Conservation (phyloP, 2,113 vertebrate genomes). For the Tringa solitaria region DNA sequence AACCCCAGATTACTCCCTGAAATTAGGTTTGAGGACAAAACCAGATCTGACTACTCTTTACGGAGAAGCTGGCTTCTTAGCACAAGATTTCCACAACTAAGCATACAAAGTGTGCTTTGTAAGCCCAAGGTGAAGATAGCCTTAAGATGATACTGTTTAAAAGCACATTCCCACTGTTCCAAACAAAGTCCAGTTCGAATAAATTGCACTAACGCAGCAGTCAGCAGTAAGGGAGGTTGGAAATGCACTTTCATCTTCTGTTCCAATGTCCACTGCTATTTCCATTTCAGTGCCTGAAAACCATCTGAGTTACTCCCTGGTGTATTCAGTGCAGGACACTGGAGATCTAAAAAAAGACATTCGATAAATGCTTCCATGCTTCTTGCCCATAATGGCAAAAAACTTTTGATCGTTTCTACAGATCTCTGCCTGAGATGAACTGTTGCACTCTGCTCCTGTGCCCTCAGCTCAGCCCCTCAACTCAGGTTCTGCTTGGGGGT, state of each 20-base stretch:
- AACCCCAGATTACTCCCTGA: constrained; percentile 1
- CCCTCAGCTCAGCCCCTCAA: not conserved
- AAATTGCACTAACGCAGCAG: not conserved
- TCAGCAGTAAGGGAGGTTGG: not conserved
- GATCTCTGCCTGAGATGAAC: not conserved
- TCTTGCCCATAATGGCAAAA: not conserved
- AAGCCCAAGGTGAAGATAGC: not conserved
- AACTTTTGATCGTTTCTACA: not conserved
- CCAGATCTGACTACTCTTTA: not conserved
- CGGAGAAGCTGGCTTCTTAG: not conserved
- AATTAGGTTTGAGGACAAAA: constrained; percentile 14
- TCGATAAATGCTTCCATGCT: not conserved
- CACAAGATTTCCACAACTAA: not conserved
- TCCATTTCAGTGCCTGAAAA: not conserved
- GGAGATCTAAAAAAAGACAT: not conserved
- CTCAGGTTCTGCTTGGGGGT: not conserved
- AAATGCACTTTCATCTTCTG: not conserved
- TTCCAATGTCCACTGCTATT: not conserved
- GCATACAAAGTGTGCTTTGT: not conserved
- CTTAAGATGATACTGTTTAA: not conserved
- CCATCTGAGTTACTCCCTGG: not conserved
- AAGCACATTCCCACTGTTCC: not conserved
- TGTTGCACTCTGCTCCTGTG: not conserved
- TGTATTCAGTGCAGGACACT: not conserved
- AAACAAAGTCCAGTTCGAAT: not conserved